A percentile compares a stretch with the other conserved stretches of the same genome.
These are phyloP conservation scores for Actinemys pallida DNA, from an alignment of 2,113 vertebrate genomes.

Conservation along the genomic window DNA sequence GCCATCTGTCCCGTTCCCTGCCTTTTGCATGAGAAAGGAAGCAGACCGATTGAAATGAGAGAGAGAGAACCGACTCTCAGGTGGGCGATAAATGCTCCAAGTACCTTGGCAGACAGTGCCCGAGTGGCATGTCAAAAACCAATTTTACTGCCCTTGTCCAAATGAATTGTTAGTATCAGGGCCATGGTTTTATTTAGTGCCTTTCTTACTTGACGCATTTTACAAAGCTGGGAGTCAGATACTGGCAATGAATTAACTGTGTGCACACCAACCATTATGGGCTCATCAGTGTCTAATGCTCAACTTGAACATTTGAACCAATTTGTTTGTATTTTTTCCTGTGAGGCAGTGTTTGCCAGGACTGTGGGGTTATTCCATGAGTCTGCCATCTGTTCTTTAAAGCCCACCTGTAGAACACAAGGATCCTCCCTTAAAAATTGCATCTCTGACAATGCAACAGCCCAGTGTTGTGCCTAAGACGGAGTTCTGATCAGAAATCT, in stretches of 20 bases:
- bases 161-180: constrained; percentile 17
- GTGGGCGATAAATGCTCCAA: constrained; percentile 54
- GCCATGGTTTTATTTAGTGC: constrained; percentile 48
- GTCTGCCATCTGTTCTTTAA: not conserved
- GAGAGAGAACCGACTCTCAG: constrained; percentile 9
- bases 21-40: constrained; percentile 34
- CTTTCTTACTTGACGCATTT: constrained; percentile 32
- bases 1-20: constrained; percentile 9
- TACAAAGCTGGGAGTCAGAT: not conserved
- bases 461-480: not conserved
- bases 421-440: not conserved
- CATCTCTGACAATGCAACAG: not conserved
- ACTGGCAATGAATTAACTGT: not conserved
- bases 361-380: not conserved
- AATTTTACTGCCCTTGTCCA: constrained; percentile 42
- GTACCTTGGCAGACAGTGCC: not conserved
- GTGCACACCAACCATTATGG: not conserved
- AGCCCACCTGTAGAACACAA: not conserved
- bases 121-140: constrained; percentile 50
- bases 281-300: not conserved
- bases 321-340: not conserved
- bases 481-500: accelerated
- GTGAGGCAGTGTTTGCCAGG: not conserved
- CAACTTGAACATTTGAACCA: not conserved
- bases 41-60: constrained; percentile 17